Evolutionary conservation across 2,113 vertebrate species (phyloP), one percentile per base, ranked within the genome.

Genomic region (Eurypyga helias): DNA sequence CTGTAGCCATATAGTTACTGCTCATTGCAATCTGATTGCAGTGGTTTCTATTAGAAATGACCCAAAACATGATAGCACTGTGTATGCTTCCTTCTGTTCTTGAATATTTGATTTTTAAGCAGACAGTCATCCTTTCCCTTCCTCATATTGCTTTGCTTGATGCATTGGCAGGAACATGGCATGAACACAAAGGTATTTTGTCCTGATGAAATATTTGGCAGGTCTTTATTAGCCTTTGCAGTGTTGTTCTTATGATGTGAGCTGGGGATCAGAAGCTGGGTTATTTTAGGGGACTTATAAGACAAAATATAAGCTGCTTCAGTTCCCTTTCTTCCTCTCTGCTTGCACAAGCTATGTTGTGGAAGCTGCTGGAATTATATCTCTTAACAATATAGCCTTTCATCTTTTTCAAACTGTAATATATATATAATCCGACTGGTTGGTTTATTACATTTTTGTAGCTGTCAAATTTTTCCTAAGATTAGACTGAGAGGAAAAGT

Each of bases 381-480:
- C 90, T 93, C 83, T 71, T 76, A 92, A 95, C 96, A 97, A 93
- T 93, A 61, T 43, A 94, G 80, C 52, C 86, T 97, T 95, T 97
- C 92, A 96, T 95, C 95, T 95, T 60, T 61, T 57, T 78, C 80
- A 84, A 36, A 26, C 61, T 67, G 36, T 84, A 78, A 76, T 93
- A 80, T 71, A 72, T 87, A 76, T 83, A 72, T 95, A 96, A 96
- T 92, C 94, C 4, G 3, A 79, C 90, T 57, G 80, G 8, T 76
- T 84, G 96, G 48, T 96, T 97, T 97, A 95, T 97, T 97, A 89
- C 89, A 49, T 92, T 95, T 96, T 93, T 96, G 72, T 91, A 93
- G 92, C 90, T 96, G 92, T 95, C 94, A 91, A 52, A 48, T 92
- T 95, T 62, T 88, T 55, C 83, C 1, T 0, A 75, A 92, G 86